phyloP scores from a whole-genome alignment of 2,113 vertebrate species.

The Hydrochoerus hydrochaeris region DNA sequence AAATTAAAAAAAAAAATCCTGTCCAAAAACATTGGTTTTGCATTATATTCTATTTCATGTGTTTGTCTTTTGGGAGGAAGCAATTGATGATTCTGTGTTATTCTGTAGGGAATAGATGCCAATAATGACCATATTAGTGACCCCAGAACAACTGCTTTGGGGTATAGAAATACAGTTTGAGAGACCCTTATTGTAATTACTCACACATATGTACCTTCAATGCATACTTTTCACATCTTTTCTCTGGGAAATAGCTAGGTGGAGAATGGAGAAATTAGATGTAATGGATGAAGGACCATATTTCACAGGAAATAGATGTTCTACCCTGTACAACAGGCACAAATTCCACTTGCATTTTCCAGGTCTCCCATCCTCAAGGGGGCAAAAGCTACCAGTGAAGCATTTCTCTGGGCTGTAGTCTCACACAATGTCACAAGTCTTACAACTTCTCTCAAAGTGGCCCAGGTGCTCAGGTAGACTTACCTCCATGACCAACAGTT shows the following conservation, averaged over 20 bases:
- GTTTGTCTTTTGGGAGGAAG: slow-evolving; percentile 11
- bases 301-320: background rate
- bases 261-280: background rate
- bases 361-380: background rate
- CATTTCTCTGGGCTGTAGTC: background rate
- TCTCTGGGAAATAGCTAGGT: background rate
- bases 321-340: background rate
- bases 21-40: background rate
- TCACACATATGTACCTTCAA: background rate
- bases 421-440: background rate
- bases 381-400: background rate
- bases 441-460: background rate
- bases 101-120: background rate
- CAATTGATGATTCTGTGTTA: background rate
- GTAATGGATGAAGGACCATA: background rate
- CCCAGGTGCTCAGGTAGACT: background rate
- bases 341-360: background rate
- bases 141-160: background rate
- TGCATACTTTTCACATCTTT: background rate
- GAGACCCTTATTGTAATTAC: background rate
- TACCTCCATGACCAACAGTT: background rate
- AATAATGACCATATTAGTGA: background rate
- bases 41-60: background rate
- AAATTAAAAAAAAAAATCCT: background rate
- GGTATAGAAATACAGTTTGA: background rate